phyloP scores from a whole-genome alignment of 2,888 invertebrate genomes.

The Nesidiocoris tenuis region DNA sequence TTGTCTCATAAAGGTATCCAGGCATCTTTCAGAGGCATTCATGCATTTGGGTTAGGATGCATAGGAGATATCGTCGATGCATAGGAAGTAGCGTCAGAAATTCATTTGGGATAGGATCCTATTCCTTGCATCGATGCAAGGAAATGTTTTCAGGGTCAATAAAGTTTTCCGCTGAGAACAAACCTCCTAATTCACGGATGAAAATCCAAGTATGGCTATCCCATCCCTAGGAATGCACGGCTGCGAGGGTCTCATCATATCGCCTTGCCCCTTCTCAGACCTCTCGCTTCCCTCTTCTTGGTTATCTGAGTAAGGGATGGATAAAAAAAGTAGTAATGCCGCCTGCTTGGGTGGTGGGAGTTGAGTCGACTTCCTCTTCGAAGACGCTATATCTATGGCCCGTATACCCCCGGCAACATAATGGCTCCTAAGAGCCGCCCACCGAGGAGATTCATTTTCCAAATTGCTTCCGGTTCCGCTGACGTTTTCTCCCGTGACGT shows the following conservation, averaged over 20 bases:
- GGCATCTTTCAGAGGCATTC: too few species aligned
- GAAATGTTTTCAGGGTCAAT: too few species aligned
- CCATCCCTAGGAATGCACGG: too few species aligned
- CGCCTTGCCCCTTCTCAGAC: neutral
- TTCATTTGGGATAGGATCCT: too few species aligned
- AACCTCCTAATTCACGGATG: too few species aligned
- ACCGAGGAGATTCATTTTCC: slow-evolving; percentile 48
- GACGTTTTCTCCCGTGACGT: slow-evolving; percentile 42
- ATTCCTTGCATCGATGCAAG: too few species aligned
- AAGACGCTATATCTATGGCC: slow-evolving; percentile 26
- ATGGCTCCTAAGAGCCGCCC: slow-evolving; percentile 33
- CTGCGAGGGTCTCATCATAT: neutral
- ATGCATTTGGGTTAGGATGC: too few species aligned
- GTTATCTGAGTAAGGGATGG: neutral
- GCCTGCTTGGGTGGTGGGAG: slow-evolving; percentile 13
- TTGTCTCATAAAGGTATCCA: too few species aligned
- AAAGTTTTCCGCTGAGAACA: too few species aligned
- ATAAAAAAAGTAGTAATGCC: slow-evolving; percentile 12
- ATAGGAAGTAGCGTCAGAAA: too few species aligned
- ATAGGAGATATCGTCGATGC: too few species aligned
- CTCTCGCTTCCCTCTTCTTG: neutral
- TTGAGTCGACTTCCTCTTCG: slow-evolving; percentile 28
- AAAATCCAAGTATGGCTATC: too few species aligned
- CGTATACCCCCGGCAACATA: slow-evolving; percentile 12
- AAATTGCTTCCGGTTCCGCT: slow-evolving; percentile 49